Evolutionary conservation across 2,113 vertebrate species (phyloP).

Genomic region (Solenodon paradoxus): DNA sequence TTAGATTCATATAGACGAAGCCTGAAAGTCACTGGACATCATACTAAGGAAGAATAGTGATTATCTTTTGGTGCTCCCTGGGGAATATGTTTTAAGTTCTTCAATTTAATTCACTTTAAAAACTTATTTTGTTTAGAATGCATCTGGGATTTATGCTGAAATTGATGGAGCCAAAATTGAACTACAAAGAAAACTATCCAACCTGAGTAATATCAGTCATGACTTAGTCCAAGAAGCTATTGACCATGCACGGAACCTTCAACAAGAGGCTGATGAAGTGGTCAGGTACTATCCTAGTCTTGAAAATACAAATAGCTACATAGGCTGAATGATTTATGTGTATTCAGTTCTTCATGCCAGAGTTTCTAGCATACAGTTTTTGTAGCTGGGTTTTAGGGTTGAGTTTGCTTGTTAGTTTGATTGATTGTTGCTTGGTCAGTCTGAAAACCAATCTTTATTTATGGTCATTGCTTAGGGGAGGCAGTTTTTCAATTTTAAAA

Average conservation of each 20-base stretch:
- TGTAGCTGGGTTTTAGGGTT: background rate
- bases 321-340: background rate
- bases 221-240: slow-evolving; percentile 88
- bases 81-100: background rate
- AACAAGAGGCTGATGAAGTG: slow-evolving; percentile 86
- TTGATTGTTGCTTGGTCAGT: background rate
- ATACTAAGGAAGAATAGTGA: background rate
- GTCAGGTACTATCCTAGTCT: slow-evolving; percentile 83
- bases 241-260: slow-evolving; percentile 86
- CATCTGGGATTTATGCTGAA: slow-evolving; percentile 90
- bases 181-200: slow-evolving; percentile 86
- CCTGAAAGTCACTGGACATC: background rate
- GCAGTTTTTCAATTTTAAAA: background rate
- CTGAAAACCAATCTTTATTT: background rate
- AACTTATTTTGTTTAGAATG: slow-evolving; percentile 84
- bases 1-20: background rate
- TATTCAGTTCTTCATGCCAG: background rate
- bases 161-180: slow-evolving; percentile 91
- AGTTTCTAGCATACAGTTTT: background rate
- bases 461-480: background rate
- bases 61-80: background rate
- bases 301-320: background rate
- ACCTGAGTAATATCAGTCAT: slow-evolving; percentile 86
- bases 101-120: slow-evolving; percentile 13
- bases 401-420: background rate